Conservation (phyloP, 2,797 vertebrate genomes). For the Meriones psammophilus region DNA sequence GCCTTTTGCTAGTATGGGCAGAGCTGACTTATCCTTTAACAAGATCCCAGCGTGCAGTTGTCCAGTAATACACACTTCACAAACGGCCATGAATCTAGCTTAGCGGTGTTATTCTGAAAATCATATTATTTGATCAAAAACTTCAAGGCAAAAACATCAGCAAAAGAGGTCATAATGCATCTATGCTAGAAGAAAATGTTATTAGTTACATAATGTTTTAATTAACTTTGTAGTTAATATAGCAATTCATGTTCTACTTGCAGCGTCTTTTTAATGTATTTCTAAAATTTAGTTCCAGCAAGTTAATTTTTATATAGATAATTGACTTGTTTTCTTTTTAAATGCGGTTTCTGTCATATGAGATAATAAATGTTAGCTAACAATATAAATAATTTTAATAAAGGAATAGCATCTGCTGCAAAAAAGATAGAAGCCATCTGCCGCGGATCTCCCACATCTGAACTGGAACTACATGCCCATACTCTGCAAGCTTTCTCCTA, state of each 20-base stretch:
- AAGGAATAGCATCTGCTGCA: constrained; percentile 76
- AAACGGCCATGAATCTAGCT: not conserved
- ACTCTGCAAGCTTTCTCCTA: constrained; percentile 58
- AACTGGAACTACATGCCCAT: constrained; percentile 77
- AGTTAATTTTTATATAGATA: constrained; percentile 39
- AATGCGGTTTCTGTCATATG: constrained; percentile 47
- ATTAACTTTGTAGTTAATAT: not conserved
- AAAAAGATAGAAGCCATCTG: constrained; percentile 69
- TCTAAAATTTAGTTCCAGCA: constrained; percentile 53
- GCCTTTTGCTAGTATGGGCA: not conserved
- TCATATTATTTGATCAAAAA: constrained; percentile 52
- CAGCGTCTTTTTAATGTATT: not conserved
- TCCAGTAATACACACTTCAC: not conserved
- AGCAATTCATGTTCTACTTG: not conserved
- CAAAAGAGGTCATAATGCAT: not conserved
- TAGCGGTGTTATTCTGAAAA: constrained; percentile 51
- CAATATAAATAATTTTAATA: constrained; percentile 66
- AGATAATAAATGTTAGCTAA: constrained; percentile 80
- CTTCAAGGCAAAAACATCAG: constrained; percentile 49
- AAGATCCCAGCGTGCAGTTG: constrained; percentile 5
- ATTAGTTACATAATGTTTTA: not conserved
- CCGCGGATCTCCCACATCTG: constrained; percentile 75
- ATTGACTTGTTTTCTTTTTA: constrained; percentile 72
- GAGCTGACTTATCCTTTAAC: constrained; percentile 2
- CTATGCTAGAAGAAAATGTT: not conserved